Percentiles rank a stretch among this genome's conserved stretches.
Conservation (phyloP, 2,113 vertebrate species). For the Cynoglossus semilaevis region DNA sequence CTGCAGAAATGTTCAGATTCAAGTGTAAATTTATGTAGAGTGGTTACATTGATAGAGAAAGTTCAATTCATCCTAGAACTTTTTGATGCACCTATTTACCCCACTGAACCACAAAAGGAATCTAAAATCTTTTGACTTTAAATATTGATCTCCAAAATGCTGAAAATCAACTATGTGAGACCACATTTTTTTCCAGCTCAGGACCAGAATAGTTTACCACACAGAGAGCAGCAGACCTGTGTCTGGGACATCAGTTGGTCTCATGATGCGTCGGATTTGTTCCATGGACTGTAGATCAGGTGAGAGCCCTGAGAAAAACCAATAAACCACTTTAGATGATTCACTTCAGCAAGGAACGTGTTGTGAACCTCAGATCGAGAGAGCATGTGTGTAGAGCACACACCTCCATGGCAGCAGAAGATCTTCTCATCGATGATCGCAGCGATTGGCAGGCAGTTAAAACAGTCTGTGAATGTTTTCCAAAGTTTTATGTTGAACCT, state of each 20-base stretch:
- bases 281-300: constrained; percentile 96
- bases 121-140: no score
- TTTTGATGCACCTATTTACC: no score
- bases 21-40: no score
- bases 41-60: no score
- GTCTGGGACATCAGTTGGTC: constrained; percentile 94
- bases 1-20: no score
- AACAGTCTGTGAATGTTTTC: constrained; percentile 97
- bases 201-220: background rate
- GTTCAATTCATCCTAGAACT: no score
- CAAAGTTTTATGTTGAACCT: constrained; percentile 96
- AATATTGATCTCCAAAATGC: no score
- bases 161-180: no score
- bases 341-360: background rate
- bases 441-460: constrained; percentile 94
- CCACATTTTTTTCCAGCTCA: no score
- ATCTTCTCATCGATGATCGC: constrained; percentile 97
- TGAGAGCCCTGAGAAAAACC: constrained; percentile 81
- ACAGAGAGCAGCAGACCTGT: constrained; percentile 76
- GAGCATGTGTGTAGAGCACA: constrained; percentile 23
- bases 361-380: no score
- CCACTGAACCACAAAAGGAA: no score
- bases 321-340: background rate
- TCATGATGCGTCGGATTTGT: constrained; percentile 95
- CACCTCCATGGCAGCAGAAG: constrained; percentile 97